phyloP scores from a whole-genome alignment of 2,888 invertebrate species.

The Germaria angustata region DNA sequence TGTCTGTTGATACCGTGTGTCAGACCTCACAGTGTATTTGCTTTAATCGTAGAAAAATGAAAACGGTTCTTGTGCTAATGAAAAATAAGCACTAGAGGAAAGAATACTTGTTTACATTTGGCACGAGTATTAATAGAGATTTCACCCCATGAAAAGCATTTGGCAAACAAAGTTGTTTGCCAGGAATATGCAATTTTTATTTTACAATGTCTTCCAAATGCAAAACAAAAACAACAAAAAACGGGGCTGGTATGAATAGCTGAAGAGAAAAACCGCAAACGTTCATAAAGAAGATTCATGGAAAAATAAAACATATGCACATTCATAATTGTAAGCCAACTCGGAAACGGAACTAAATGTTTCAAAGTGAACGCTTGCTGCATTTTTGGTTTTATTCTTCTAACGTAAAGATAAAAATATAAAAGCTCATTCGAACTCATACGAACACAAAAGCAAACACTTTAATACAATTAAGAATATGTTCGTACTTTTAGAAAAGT shows the following conservation, averaged over 20 bases:
- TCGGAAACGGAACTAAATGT: slow-evolving; percentile 46
- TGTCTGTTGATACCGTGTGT: not conserved
- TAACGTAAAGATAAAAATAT: not conserved
- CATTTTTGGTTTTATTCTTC: not conserved
- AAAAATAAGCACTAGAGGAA: slow-evolving; percentile 35
- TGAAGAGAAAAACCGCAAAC: slow-evolving; percentile 4
- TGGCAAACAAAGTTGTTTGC: slow-evolving; percentile 33
- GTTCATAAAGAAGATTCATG: not conserved
- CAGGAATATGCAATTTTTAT: slow-evolving; percentile 12
- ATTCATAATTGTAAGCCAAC: slow-evolving; percentile 1
- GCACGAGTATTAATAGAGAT: slow-evolving; percentile 55
- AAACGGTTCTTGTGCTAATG: slow-evolving; percentile 31
- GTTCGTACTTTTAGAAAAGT: not conserved
- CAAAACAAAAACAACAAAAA: not conserved
- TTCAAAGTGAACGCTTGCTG: slow-evolving; percentile 13
- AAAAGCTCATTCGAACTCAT: not conserved
- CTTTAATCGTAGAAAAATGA: not conserved
- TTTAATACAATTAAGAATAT: slow-evolving; percentile 25
- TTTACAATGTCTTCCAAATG: not conserved
- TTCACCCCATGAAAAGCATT: slow-evolving; percentile 49
- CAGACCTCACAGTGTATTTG: not conserved
- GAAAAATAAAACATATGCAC: not conserved
- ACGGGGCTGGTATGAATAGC: not conserved
- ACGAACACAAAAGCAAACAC: not conserved
- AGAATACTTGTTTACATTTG: slow-evolving; percentile 40